Conservation (phyloP, 1,140 invertebrate species). For the Monomorium pharaonis region DNA sequence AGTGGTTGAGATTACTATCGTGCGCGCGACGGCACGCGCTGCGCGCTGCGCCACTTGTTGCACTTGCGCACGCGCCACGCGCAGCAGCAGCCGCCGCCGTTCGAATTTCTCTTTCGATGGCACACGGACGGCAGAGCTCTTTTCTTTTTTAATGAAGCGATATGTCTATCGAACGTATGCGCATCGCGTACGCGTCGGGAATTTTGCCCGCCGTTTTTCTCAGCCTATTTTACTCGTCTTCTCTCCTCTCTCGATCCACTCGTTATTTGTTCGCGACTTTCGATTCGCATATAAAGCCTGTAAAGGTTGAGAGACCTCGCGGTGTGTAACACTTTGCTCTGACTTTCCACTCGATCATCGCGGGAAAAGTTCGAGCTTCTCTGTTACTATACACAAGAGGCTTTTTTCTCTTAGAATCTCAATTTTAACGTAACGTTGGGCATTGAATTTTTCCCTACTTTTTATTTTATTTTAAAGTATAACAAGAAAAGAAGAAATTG, state of each 20-base stretch:
- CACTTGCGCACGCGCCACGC: conserved; percentile 42
- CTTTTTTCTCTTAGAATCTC: too few species aligned
- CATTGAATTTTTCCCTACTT: too few species aligned
- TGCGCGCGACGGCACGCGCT: conserved; percentile 22
- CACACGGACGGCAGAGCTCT: not conserved
- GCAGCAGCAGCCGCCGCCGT: conserved; percentile 7
- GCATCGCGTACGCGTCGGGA: not conserved
- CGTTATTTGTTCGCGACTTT: not conserved
- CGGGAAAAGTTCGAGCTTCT: not conserved
- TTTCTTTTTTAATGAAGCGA: conserved; percentile 43
- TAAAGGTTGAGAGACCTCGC: not conserved
- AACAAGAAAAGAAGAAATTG: too few species aligned
- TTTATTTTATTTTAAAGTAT: too few species aligned
- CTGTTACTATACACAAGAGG: not conserved
- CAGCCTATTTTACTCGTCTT: not conserved
- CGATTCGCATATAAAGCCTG: not conserved
- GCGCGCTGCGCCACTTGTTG: conserved; percentile 53
- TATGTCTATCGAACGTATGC: conserved; percentile 31
- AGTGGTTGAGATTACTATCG: conserved; percentile 36
- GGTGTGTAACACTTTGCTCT: conserved; percentile 15
- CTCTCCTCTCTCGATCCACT: conserved; percentile 5
- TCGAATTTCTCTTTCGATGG: conserved; percentile 50
- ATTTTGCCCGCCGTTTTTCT: conserved; percentile 14
- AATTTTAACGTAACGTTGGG: too few species aligned
- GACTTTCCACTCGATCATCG: not conserved